Conservation (phyloP, 2,113 vertebrate species). For the Telmatochromis sp. region DNA sequence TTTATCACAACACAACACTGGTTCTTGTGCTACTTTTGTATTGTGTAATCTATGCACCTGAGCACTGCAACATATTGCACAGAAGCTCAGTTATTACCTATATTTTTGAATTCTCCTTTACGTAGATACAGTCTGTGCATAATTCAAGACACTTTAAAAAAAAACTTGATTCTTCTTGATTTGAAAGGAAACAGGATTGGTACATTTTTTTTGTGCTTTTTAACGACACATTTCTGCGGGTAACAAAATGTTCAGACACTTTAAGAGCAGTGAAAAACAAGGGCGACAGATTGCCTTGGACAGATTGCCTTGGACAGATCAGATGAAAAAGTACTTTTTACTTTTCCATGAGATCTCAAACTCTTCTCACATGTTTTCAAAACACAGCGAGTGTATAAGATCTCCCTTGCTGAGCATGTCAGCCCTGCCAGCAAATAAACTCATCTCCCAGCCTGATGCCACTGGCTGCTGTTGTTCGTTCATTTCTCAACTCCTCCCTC, state of each 20-base stretch:
- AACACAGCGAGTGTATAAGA: not conserved
- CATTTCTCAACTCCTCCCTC: not conserved
- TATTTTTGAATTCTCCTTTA: not conserved
- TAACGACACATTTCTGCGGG: not conserved
- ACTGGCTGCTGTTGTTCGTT: not conserved
- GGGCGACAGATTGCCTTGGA: not conserved
- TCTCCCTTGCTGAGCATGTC: slow-evolving; percentile 8
- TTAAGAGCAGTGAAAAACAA: not conserved
- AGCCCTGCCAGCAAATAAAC: slow-evolving; percentile 23
- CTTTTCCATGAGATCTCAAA: not conserved
- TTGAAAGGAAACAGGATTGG: not conserved
- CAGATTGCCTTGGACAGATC: not conserved
- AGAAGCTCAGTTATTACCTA: not conserved
- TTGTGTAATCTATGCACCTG: not conserved
- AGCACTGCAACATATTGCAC: not conserved
- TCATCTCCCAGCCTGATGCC: slow-evolving; percentile 16
- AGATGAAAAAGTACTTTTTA: not conserved
- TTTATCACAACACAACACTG: not conserved
- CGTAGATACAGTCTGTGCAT: not conserved
- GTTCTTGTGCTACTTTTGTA: not conserved
- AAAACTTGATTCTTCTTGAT: not conserved
- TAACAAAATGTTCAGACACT: not conserved
- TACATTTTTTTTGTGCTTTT: not conserved
- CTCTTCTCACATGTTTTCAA: not conserved
- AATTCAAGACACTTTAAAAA: not conserved